These are phyloP conservation scores for Calliopsis andreniformis DNA, from an alignment of 1,140 invertebrate species.

Conservation along the genomic window DNA sequence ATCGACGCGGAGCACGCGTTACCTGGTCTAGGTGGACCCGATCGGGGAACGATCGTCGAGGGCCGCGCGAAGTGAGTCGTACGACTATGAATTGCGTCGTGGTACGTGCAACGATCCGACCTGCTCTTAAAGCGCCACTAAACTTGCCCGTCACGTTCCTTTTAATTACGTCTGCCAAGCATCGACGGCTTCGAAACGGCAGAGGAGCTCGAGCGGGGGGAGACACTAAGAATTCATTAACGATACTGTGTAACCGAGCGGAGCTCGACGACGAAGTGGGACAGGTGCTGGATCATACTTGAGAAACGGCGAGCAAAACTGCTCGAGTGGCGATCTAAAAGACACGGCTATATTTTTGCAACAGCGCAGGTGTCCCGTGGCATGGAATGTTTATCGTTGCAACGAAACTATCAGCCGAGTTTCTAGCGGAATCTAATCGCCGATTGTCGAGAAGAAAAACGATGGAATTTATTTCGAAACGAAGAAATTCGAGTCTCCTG, in stretches of 20 bases:
- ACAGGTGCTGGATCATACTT: slow-evolving; percentile 50
- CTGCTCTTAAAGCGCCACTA: slow-evolving; percentile 50
- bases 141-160: slow-evolving; percentile 57
- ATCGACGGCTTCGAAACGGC: slow-evolving; percentile 47
- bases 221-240: slow-evolving; percentile 50
- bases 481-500: too few species aligned
- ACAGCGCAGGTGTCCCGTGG: slow-evolving; percentile 5
- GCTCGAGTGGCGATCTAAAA: neutral
- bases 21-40: neutral
- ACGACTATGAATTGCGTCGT: slow-evolving; percentile 47
- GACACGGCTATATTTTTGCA: neutral
- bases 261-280: slow-evolving; percentile 19
- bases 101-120: slow-evolving; percentile 46
- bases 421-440: too few species aligned
- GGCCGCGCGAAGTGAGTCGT: slow-evolving; percentile 52
- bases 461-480: too few species aligned
- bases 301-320: slow-evolving; percentile 6
- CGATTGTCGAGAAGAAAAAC: too few species aligned
- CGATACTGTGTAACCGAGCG: slow-evolving; percentile 37
- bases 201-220: neutral
- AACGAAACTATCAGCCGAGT: neutral
- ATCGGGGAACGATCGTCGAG: slow-evolving; percentile 29
- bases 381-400: neutral
- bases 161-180: slow-evolving; percentile 57
- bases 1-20: neutral